Evolutionary conservation across 2,113 vertebrate genomes (phyloP).

Genomic region (Rallus limicola): DNA sequence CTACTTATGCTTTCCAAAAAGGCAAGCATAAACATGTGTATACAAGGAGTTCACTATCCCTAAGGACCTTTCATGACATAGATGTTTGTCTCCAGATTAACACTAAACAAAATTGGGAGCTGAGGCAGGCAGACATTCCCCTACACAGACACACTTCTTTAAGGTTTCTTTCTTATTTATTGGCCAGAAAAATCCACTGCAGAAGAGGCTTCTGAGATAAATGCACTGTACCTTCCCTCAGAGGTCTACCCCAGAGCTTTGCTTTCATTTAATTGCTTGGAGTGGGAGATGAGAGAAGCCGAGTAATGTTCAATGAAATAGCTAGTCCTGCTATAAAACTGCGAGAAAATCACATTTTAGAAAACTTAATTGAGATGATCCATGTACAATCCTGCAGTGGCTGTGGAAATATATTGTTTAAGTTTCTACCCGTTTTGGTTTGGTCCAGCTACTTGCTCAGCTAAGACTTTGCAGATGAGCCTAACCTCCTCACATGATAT

Average conservation of each 20-base stretch:
- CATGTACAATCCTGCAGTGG: not conserved
- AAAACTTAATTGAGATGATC: not conserved
- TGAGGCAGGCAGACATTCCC: not conserved
- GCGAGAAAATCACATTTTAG: not conserved
- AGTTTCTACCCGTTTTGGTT: not conserved
- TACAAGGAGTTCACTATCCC: not conserved
- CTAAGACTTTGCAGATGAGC: not conserved
- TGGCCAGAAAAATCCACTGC: not conserved
- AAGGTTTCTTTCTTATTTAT: not conserved
- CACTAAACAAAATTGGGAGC: not conserved
- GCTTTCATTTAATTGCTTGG: not conserved
- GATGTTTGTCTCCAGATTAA: not conserved
- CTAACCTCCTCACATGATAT: not conserved
- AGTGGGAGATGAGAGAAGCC: not conserved
- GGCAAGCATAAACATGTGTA: not conserved
- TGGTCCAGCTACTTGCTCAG: not conserved
- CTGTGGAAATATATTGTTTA: not conserved
- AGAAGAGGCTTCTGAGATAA: not conserved
- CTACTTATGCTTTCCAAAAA: not conserved
- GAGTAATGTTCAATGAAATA: not conserved
- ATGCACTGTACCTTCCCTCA: not conserved
- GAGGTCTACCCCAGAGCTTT: not conserved
- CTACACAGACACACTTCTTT: not conserved
- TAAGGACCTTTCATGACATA: not conserved
- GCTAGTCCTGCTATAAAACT: not conserved